Evolutionary conservation across 2,888 invertebrate species (phyloP).

Genomic region (Drosophila villosipedis): DNA sequence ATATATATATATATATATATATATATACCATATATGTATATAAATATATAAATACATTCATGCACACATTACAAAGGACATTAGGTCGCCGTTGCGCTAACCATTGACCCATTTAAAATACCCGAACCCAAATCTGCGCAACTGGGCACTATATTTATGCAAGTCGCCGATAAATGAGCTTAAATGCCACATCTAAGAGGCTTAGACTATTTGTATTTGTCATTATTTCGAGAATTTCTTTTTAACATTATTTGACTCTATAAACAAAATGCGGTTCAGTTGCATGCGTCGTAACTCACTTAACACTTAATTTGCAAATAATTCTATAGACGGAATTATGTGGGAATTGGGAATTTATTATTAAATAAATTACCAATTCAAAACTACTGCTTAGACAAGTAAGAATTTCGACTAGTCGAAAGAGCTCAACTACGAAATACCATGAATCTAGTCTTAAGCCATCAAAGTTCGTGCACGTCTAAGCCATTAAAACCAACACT

Average conservation of each 20-base stretch:
- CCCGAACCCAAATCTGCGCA: not conserved
- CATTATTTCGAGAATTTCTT: not conserved
- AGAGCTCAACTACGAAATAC: not conserved
- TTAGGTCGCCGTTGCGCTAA: not conserved
- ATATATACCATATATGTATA: not conserved
- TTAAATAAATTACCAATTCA: not conserved
- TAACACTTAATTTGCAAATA: not conserved
- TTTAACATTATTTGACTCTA: not conserved
- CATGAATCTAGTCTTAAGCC: not conserved
- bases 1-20: no score
- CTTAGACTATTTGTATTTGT: not conserved
- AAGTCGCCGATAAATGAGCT: not conserved
- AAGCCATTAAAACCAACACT: not conserved
- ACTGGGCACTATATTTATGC: not conserved
- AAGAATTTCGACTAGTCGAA: not conserved
- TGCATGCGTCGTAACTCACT: not conserved
- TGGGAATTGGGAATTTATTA: not conserved
- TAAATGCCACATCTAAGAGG: not conserved
- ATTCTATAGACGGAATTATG: not conserved
- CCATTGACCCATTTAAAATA: constrained; percentile 4
- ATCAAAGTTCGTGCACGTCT: not conserved
- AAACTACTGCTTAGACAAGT: not conserved
- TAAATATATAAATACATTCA: not conserved
- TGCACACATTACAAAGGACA: not conserved
- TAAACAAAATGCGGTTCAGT: not conserved